Evolutionary conservation across 2,888 invertebrate species (phyloP).

Genomic region (Theretra japonica): DNA sequence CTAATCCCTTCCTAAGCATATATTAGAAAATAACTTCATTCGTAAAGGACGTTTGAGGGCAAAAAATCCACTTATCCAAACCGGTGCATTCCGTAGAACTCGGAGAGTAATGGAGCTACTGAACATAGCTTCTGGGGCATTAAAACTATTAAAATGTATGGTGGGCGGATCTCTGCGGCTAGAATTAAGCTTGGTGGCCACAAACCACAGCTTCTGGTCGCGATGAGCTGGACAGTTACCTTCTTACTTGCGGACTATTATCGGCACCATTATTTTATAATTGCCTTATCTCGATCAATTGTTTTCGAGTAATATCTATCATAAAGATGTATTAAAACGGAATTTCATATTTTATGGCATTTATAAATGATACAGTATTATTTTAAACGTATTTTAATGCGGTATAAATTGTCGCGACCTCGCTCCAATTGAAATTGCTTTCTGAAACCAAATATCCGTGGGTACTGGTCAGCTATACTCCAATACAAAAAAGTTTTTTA

Average conservation of each 20-base stretch:
- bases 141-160: slow-evolving; percentile 79
- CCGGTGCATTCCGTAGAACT: slow-evolving; percentile 44
- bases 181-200: slow-evolving; percentile 70
- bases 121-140: slow-evolving; percentile 63
- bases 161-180: slow-evolving; percentile 66
- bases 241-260: slow-evolving; percentile 49
- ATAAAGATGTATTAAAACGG: slow-evolving; percentile 1
- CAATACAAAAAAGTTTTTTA: no score
- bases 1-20: not conserved
- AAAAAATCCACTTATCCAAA: slow-evolving; percentile 31
- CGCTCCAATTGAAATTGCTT: not conserved
- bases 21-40: slow-evolving; percentile 14
- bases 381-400: not conserved
- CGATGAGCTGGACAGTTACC: slow-evolving; percentile 65
- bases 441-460: no score
- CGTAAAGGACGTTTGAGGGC: slow-evolving; percentile 31
- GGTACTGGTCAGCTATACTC: no score
- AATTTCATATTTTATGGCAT: slow-evolving; percentile 18
- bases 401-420: not conserved
- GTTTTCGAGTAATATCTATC: not conserved
- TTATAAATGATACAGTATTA: not conserved
- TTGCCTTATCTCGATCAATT: slow-evolving; percentile 44
- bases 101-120: slow-evolving; percentile 45
- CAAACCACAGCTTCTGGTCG: slow-evolving; percentile 79
- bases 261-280: slow-evolving; percentile 63